phyloP scores from a whole-genome alignment of 2,113 vertebrate genomes.

The human (Homo sapiens) region GRCh38 chr18:41925001-41925500 shows the following conservation, averaged over 20 bases:
- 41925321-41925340: constrained; percentile 2
- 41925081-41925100: not conserved
- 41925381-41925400: not conserved
- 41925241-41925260: not conserved
- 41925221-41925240: not conserved
- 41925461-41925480: not conserved
- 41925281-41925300: constrained; percentile 4
- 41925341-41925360: not conserved
- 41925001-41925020: constrained; percentile 25
- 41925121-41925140: not conserved
- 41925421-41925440: not conserved
- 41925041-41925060: not conserved
- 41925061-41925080: not conserved
- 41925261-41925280: not conserved
- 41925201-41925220: not conserved
- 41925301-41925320: not conserved
- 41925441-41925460: not conserved
- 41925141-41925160: not conserved
- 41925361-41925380: not conserved
- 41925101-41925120: not conserved
- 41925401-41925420: constrained; percentile 17
- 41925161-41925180: not conserved
- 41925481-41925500: not conserved
- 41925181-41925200: not conserved
- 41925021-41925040: constrained; percentile 3